These are phyloP conservation scores for Orussus abietinus DNA, from an alignment of 1,140 invertebrate species.

Conservation along the genomic window DNA sequence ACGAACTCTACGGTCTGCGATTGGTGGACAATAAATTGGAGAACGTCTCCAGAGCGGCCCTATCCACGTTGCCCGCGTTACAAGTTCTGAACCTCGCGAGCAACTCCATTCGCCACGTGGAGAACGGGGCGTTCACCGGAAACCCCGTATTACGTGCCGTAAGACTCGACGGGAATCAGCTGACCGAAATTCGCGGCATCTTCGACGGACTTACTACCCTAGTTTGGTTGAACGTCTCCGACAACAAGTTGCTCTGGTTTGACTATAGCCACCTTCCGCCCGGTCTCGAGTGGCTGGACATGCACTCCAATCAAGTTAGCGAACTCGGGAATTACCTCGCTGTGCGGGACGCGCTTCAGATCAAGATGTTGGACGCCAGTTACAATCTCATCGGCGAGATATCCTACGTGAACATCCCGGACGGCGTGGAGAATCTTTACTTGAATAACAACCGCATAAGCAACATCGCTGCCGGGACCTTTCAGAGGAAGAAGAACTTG, in stretches of 20 bases:
- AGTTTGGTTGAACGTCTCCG: slow-evolving; percentile 86
- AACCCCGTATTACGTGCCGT: slow-evolving; percentile 80
- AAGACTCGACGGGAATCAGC: slow-evolving; percentile 77
- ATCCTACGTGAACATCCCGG: slow-evolving; percentile 65
- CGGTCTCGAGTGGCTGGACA: slow-evolving; percentile 82
- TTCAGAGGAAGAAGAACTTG: slow-evolving; percentile 65
- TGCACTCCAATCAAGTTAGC: slow-evolving; percentile 83
- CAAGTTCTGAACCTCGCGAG: slow-evolving; percentile 86
- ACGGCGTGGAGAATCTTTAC: slow-evolving; percentile 69
- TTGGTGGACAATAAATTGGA: slow-evolving; percentile 85
- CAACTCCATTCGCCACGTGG: slow-evolving; percentile 76
- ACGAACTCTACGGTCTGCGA: slow-evolving; percentile 73
- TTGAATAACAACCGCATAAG: slow-evolving; percentile 74
- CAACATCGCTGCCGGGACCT: slow-evolving; percentile 68
- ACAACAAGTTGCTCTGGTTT: slow-evolving; percentile 86
- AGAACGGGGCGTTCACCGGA: slow-evolving; percentile 76
- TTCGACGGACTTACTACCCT: slow-evolving; percentile 79
- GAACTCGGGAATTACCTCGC: slow-evolving; percentile 74
- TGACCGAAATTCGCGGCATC: slow-evolving; percentile 79
- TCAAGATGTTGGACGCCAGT: slow-evolving; percentile 73
- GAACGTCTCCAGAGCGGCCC: slow-evolving; percentile 77
- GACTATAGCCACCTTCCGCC: slow-evolving; percentile 82
- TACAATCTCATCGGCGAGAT: slow-evolving; percentile 69
- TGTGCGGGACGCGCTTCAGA: slow-evolving; percentile 58
- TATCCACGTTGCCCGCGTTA: slow-evolving; percentile 74